phyloP scores from a whole-genome alignment of 92 coral and sea anemone genomes.

The Phymanthus crucifer region DNA sequence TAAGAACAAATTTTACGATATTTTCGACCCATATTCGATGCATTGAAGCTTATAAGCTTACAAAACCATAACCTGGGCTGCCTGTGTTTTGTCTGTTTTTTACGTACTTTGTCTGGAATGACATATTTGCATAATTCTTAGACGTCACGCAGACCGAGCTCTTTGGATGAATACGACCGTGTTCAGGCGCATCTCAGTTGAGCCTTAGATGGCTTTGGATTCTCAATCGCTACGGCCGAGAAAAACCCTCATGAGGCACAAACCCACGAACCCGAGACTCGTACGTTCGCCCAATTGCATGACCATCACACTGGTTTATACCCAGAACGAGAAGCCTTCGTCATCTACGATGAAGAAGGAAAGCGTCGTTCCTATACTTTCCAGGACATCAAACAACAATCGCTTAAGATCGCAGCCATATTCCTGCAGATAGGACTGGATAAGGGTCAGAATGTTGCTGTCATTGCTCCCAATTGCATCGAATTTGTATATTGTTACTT shows the following conservation, averaged over 20 bases:
- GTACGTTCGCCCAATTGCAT: constrained; percentile 36
- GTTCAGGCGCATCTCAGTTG: too few species aligned
- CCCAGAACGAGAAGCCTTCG: constrained; percentile 33
- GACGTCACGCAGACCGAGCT: too few species aligned
- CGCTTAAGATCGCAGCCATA: constrained; percentile 30
- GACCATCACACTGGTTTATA: constrained; percentile 7
- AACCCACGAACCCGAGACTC: constrained; percentile 13
- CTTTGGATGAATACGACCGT: too few species aligned
- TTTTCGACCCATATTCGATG: too few species aligned
- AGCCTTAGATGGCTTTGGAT: too few species aligned
- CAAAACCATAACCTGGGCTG: too few species aligned
- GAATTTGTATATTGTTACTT: constrained; percentile 21
- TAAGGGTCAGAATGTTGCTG: constrained; percentile 19
- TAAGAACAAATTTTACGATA: too few species aligned
- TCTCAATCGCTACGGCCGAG: not conserved
- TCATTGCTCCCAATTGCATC: constrained; percentile 24
- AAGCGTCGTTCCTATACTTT: constrained; percentile 35
- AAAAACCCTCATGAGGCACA: constrained; percentile 1
- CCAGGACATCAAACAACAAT: constrained; percentile 18
- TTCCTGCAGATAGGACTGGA: constrained; percentile 30
- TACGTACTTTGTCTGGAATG: too few species aligned
- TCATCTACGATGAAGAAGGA: constrained; percentile 22
- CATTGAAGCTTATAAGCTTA: too few species aligned
- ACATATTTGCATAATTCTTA: too few species aligned
- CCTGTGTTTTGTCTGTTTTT: too few species aligned